A percentile compares a stretch with the other conserved stretches of the same genome.
These are phyloP conservation scores for Bubo blakistoni DNA, from an alignment of 2,113 vertebrate species.

Conservation along the genomic window DNA sequence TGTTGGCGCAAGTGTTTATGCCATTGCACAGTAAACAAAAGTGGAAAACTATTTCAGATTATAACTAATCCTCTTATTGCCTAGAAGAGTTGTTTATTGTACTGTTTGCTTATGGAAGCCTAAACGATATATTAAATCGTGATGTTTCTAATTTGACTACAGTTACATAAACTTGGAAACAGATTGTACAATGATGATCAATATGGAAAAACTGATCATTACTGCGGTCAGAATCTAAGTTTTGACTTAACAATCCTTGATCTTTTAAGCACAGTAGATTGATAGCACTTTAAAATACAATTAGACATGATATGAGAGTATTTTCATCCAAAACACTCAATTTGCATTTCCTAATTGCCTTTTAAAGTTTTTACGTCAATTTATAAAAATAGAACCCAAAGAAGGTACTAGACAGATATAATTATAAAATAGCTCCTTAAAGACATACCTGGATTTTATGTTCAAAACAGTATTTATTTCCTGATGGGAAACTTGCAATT, in stretches of 20 bases:
- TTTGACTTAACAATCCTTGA: neutral
- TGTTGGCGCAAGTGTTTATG: neutral
- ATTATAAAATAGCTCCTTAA: neutral
- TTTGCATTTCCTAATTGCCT: neutral
- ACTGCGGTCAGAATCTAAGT: neutral
- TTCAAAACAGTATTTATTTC: constrained; percentile 67
- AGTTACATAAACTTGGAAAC: neutral
- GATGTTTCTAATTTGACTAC: neutral
- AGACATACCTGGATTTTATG: constrained; percentile 77
- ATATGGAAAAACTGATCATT: neutral
- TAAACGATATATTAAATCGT: neutral
- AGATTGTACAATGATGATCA: neutral
- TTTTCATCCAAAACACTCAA: neutral
- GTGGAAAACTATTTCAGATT: neutral
- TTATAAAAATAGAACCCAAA: neutral
- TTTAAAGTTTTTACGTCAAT: neutral
- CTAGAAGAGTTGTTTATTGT: neutral
- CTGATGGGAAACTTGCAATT: constrained; percentile 68
- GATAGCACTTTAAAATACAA: neutral
- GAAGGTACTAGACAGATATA: neutral
- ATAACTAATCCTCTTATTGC: neutral
- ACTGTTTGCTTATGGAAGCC: neutral
- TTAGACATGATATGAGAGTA: neutral
- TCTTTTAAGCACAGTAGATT: neutral
- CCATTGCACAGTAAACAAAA: neutral